These are phyloP conservation scores for Tinea trinotella DNA, from an alignment of 2,888 invertebrate genomes.

Conservation along the genomic window DNA sequence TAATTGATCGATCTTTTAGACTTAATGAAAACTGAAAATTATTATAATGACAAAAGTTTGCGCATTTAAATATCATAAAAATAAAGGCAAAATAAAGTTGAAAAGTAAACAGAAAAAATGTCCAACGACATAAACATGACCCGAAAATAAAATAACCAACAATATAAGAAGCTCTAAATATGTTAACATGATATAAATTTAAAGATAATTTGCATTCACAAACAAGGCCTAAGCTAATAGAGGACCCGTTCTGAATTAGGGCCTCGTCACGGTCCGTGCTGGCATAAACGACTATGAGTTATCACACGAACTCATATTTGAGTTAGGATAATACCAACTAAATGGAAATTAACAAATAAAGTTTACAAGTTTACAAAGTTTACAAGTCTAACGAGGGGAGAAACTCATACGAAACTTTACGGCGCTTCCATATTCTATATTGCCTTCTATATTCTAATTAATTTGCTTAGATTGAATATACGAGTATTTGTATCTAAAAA, in stretches of 20 bases:
- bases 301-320: slow-evolving; percentile 30
- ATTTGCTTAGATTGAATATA: too few species aligned
- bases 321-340: slow-evolving; percentile 18
- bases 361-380: slow-evolving; percentile 11
- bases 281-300: slow-evolving; percentile 26
- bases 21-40: too few species aligned
- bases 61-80: background rate
- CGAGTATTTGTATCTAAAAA: too few species aligned
- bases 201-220: slow-evolving; percentile 47
- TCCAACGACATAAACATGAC: slow-evolving; percentile 2
- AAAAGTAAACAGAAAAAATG: background rate
- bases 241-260: slow-evolving; percentile 31
- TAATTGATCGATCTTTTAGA: too few species aligned
- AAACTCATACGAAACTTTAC: background rate
- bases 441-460: too few species aligned
- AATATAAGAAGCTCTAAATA: slow-evolving; percentile 20
- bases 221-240: slow-evolving; percentile 47
- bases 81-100: background rate
- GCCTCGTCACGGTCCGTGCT: slow-evolving; percentile 30
- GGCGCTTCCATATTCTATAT: too few species aligned
- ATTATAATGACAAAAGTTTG: too few species aligned
- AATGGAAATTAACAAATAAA: slow-evolving; percentile 16
- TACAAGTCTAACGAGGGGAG: background rate
- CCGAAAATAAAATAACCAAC: slow-evolving; percentile 1
- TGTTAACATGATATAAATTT: slow-evolving; percentile 39